Conservation (phyloP, 2,113 vertebrate genomes). For the Tautogolabrus adspersus region DNA sequence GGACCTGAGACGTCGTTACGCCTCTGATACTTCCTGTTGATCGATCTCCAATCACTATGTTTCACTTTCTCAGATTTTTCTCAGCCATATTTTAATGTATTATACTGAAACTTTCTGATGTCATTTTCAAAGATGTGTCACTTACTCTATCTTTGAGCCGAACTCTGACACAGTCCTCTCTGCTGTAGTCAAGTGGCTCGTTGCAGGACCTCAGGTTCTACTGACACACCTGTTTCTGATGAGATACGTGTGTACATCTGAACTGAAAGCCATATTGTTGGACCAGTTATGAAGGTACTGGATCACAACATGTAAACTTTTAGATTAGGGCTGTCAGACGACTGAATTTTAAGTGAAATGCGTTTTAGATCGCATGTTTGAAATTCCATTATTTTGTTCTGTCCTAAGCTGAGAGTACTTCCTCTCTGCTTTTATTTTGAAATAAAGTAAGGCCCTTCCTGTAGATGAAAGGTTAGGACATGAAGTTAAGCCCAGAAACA, state of each 20-base stretch:
- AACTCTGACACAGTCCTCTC: constrained; percentile 8
- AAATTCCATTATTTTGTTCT: no score
- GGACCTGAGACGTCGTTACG: background rate
- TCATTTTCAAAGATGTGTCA: background rate
- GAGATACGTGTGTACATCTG: constrained; percentile 30
- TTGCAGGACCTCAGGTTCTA: constrained; percentile 72
- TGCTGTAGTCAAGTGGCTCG: background rate
- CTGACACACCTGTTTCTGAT: constrained; percentile 7
- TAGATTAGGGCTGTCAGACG: background rate
- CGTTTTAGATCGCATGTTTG: no score
- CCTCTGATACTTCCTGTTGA: background rate
- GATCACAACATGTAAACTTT: constrained; percentile 49
- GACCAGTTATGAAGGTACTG: constrained; percentile 27
- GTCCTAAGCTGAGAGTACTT: no score
- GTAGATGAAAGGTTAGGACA: no score
- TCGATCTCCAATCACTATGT: background rate
- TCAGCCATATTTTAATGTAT: background rate
- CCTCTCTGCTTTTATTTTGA: no score
- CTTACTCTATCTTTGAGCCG: constrained; percentile 14
- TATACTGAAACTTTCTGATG: background rate
- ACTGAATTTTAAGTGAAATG: no score
- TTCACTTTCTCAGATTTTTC: constrained; percentile 12
- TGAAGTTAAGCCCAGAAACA: no score
- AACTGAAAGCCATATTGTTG: constrained; percentile 60
- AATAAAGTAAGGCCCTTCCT: no score